Percentiles rank a stretch among this genome's conserved stretches.
These are phyloP conservation scores for Fratercula arctica DNA, from an alignment of 2,797 vertebrate species.

Conservation along the genomic window DNA sequence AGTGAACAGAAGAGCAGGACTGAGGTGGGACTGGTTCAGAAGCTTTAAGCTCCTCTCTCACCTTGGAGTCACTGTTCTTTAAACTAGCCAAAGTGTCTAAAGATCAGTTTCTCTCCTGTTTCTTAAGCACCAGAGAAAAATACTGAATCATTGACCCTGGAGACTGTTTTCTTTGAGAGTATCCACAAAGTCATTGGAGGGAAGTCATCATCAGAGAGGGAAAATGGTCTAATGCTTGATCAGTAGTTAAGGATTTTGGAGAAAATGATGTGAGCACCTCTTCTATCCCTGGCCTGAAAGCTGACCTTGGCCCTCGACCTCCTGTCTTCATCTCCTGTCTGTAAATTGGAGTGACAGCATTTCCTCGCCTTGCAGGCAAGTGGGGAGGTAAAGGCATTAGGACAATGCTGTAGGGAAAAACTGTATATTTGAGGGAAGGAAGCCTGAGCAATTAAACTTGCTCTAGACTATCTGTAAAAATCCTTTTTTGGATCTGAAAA, in stretches of 20 bases:
- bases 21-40: neutral
- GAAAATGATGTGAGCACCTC: too few species aligned
- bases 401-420: neutral
- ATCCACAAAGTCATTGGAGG: neutral
- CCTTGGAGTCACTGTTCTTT: neutral
- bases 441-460: neutral
- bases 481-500: neutral
- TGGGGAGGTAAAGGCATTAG: neutral
- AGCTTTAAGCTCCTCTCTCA: neutral
- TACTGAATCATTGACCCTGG: neutral
- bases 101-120: neutral
- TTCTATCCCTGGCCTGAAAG: neutral
- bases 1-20: neutral
- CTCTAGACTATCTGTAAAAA: neutral
- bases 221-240: neutral
- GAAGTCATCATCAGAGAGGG: neutral
- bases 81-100: neutral
- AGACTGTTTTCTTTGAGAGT: neutral
- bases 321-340: neutral
- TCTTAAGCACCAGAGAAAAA: neutral
- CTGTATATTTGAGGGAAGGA: neutral
- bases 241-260: neutral
- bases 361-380: rapidly evolving
- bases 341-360: neutral
- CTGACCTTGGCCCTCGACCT: neutral